Conservation (phyloP, 2,888 invertebrate species). For the Ormyrus pomaceus region DNA sequence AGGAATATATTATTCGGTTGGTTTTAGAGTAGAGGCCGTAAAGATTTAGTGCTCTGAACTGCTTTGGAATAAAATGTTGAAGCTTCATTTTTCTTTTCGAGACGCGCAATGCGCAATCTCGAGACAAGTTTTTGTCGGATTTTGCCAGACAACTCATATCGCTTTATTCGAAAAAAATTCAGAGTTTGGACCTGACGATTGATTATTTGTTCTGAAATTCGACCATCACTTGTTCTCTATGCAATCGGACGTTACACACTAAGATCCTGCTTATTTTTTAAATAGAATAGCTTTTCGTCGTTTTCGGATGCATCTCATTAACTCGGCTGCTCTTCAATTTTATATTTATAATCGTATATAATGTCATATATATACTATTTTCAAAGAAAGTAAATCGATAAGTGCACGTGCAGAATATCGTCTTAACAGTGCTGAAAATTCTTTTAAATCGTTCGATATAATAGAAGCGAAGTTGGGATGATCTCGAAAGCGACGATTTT, state of each 20-base stretch:
- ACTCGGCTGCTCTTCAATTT: not conserved
- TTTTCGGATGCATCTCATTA: conserved; percentile 35
- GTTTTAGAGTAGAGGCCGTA: not conserved
- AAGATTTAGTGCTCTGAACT: too few relatives aligned
- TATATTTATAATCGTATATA: conserved; percentile 4
- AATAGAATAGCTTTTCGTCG: conserved; percentile 16
- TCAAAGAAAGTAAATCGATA: conserved; percentile 13
- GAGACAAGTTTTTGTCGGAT: too few relatives aligned
- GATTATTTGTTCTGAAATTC: too few relatives aligned
- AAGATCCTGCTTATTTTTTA: conserved; percentile 15
- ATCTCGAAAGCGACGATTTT: conserved; percentile 41
- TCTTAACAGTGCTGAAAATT: conserved; percentile 32
- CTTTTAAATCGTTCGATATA: conserved; percentile 6
- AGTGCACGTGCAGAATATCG: conserved; percentile 22
- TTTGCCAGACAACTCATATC: too few relatives aligned
- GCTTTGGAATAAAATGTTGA: too few relatives aligned
- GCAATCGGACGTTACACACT: conserved; percentile 27
- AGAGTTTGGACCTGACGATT: too few relatives aligned
- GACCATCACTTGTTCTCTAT: not conserved
- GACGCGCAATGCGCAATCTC: too few relatives aligned
- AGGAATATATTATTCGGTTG: not conserved
- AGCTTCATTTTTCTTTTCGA: too few relatives aligned
- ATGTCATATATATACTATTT: not conserved
- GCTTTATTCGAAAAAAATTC: too few relatives aligned
- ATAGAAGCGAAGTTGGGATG: conserved; percentile 18